Conservation (phyloP, 1,140 invertebrate genomes). For the Pomacea maculata region DNA sequence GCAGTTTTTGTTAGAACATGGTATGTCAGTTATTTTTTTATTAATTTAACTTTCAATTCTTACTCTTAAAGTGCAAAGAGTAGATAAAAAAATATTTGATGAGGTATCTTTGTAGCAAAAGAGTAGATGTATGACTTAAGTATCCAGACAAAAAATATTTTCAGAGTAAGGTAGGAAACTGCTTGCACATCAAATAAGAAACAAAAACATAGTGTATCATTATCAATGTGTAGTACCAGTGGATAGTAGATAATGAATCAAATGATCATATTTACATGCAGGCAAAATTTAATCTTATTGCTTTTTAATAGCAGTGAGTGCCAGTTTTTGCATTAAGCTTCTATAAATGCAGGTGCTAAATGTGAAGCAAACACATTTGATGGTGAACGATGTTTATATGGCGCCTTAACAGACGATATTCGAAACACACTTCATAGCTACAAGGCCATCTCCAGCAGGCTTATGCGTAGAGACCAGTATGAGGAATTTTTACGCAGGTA, state of each 20-base stretch:
- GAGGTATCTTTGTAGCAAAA: not conserved
- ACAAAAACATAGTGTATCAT: no score
- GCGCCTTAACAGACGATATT: conserved; percentile 70
- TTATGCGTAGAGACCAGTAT: conserved; percentile 67
- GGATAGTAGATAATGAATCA: no score
- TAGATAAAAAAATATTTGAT: not conserved
- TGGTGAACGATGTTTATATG: conserved; percentile 72
- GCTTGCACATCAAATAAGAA: no score
- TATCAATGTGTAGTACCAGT: no score
- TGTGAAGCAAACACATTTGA: conserved; percentile 73
- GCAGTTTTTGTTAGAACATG: conserved; percentile 68
- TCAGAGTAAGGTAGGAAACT: not conserved
- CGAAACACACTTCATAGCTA: conserved; percentile 66
- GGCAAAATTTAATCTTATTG: no score
- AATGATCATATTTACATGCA: no score
- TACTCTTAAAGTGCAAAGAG: no score
- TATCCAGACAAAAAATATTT: not conserved
- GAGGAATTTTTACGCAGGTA: conserved; percentile 70
- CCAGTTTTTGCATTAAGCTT: not conserved
- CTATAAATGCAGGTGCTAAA: conserved; percentile 62
- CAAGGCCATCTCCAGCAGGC: conserved; percentile 67
- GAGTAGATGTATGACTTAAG: not conserved
- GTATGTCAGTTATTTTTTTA: conserved; percentile 33
- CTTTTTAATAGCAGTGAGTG: not conserved
- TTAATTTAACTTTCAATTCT: no score